These are phyloP conservation scores for Polydrusus tereticollis DNA, from an alignment of 2,888 invertebrate species.

Conservation along the genomic window DNA sequence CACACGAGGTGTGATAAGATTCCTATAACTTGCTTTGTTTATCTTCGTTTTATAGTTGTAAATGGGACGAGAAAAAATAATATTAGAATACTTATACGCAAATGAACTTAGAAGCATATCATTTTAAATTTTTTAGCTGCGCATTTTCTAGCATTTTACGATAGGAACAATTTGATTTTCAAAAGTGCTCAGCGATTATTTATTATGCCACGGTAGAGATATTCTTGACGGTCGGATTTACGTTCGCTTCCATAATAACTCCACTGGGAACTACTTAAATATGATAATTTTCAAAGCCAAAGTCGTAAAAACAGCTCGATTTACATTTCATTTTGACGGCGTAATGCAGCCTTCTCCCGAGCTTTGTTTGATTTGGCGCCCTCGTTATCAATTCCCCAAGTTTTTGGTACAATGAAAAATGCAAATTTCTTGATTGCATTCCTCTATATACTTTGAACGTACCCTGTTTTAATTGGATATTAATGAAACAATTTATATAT, in stretches of 20 bases:
- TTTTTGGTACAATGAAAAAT: constrained; percentile 43
- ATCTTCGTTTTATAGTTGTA: too few relatives aligned
- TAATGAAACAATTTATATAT: neutral
- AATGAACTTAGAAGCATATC: neutral
- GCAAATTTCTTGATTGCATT: constrained; percentile 44
- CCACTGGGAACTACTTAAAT: constrained; percentile 38
- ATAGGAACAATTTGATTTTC: neutral
- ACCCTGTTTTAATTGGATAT: neutral
- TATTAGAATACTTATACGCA: too few relatives aligned
- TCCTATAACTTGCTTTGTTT: too few relatives aligned
- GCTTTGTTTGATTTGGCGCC: constrained; percentile 46
- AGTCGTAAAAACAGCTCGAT: constrained; percentile 40
- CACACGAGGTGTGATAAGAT: too few relatives aligned
- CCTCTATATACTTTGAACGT: constrained; percentile 9
- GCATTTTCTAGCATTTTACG: neutral
- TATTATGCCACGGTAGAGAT: neutral
- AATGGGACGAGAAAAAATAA: too few relatives aligned
- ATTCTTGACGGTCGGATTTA: constrained; percentile 1
- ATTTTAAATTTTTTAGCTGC: neutral
- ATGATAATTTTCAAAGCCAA: constrained; percentile 35
- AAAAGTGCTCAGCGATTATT: constrained; percentile 3
- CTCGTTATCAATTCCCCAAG: constrained; percentile 43
- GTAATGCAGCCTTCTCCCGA: constrained; percentile 35
- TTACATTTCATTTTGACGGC: constrained; percentile 47
- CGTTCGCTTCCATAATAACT: constrained; percentile 33